Evolutionary conservation across 2,797 vertebrate genomes (phyloP).

Genomic region (Oryzias dopingdopingensis): DNA sequence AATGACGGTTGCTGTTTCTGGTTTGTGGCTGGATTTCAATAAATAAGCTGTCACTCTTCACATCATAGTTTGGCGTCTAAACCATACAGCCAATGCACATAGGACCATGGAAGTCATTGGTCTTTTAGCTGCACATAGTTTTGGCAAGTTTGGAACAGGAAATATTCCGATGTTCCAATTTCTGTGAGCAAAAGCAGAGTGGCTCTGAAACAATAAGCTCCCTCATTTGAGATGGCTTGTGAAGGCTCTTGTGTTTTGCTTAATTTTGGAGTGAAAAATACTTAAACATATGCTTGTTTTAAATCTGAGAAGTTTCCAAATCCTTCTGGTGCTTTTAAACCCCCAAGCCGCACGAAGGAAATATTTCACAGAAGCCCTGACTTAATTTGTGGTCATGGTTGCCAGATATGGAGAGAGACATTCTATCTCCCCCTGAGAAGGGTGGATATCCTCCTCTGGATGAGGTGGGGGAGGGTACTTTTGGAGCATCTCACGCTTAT

Average conservation of each 20-base stretch:
- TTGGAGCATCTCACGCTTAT: slow-evolving; percentile 71
- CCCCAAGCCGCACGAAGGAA: slow-evolving; percentile 46
- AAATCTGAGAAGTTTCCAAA: slow-evolving; percentile 36
- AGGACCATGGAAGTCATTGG: neutral
- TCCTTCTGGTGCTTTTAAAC: slow-evolving; percentile 48
- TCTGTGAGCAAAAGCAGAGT: slow-evolving; percentile 40
- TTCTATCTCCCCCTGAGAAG: slow-evolving; percentile 62
- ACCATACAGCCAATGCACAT: neutral
- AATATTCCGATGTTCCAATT: slow-evolving; percentile 34
- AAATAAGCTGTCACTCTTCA: slow-evolving; percentile 12
- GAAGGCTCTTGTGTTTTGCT: slow-evolving; percentile 41
- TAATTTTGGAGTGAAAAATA: slow-evolving; percentile 51
- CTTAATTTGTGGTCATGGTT: slow-evolving; percentile 73
- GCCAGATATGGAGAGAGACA: slow-evolving; percentile 74
- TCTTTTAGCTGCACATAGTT: slow-evolving; percentile 20
- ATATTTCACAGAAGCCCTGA: slow-evolving; percentile 61
- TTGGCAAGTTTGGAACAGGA: slow-evolving; percentile 25
- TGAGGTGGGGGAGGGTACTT: slow-evolving; percentile 63
- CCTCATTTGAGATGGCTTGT: slow-evolving; percentile 31
- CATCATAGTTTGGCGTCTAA: slow-evolving; percentile 8
- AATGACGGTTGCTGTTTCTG: slow-evolving; percentile 13
- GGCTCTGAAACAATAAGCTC: slow-evolving; percentile 42
- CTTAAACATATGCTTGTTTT: slow-evolving; percentile 40
- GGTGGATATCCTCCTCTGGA: slow-evolving; percentile 56
- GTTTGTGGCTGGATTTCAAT: slow-evolving; percentile 19